These are phyloP conservation scores for Platyura marginata DNA, from an alignment of 1,140 invertebrate genomes.

Conservation along the genomic window DNA sequence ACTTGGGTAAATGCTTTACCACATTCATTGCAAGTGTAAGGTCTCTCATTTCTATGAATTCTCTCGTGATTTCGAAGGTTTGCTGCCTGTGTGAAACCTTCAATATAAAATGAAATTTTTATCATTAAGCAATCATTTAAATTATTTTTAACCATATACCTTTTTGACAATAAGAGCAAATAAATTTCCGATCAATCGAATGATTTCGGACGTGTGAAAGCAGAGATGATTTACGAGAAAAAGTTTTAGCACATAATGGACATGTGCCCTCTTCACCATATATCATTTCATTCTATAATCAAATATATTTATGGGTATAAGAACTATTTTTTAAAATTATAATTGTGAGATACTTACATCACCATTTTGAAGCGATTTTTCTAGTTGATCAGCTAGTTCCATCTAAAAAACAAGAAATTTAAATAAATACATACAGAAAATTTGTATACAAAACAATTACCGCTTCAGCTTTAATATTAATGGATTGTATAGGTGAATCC, in stretches of 20 bases:
- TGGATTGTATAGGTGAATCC: neutral
- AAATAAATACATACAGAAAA: too few species aligned
- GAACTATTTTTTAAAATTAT: slow-evolving; percentile 13
- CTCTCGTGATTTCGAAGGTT: slow-evolving; percentile 36
- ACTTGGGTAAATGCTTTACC: slow-evolving; percentile 40
- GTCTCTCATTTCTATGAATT: slow-evolving; percentile 38
- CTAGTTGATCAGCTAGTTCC: slow-evolving; percentile 9
- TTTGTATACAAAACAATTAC: too few species aligned
- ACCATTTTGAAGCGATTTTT: slow-evolving; percentile 11
- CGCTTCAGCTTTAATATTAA: neutral
- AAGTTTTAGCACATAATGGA: slow-evolving; percentile 34
- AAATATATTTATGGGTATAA: too few species aligned
- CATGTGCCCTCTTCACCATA: slow-evolving; percentile 27
- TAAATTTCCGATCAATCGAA: slow-evolving; percentile 34
- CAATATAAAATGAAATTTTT: neutral
- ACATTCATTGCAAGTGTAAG: slow-evolving; percentile 36
- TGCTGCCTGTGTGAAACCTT: slow-evolving; percentile 38
- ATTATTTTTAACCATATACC: neutral
- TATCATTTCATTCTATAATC: slow-evolving; percentile 20
- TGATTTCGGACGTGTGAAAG: slow-evolving; percentile 39
- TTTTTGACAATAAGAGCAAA: slow-evolving; percentile 35
- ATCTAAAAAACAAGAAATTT: too few species aligned
- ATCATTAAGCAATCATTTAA: neutral
- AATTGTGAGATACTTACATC: slow-evolving; percentile 15
- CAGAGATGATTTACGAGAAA: slow-evolving; percentile 33